phyloP scores from a whole-genome alignment of 2,113 vertebrate genomes.

The Aix galericulata region DNA sequence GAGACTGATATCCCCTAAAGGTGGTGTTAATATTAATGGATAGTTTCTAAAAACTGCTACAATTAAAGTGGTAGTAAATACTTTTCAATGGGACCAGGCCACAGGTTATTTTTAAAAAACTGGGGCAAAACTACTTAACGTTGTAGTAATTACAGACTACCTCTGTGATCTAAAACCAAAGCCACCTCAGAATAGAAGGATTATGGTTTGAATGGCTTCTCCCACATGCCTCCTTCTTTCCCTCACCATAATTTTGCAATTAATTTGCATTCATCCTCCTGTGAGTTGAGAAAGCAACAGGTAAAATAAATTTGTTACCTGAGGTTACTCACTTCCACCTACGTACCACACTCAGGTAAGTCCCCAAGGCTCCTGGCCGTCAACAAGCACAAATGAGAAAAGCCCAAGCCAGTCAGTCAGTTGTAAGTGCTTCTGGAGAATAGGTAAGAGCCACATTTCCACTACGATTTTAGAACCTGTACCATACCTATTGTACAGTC shows the following conservation, averaged over 20 bases:
- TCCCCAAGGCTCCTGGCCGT: not conserved
- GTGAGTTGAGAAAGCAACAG: not conserved
- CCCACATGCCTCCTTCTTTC: not conserved
- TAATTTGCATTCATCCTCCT: not conserved
- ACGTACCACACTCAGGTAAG: not conserved
- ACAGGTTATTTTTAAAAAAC: not conserved
- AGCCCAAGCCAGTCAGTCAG: not conserved
- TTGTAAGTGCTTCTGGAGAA: not conserved
- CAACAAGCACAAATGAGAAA: not conserved
- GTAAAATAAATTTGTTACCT: not conserved
- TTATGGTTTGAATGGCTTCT: not conserved
- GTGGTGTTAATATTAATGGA: not conserved
- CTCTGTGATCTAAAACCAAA: not conserved
- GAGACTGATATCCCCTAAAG: not conserved
- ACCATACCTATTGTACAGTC: not conserved
- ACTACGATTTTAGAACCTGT: not conserved
- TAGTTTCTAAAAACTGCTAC: not conserved
- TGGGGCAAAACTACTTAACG: not conserved
- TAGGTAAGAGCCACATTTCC: not conserved
- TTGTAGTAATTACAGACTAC: not conserved
- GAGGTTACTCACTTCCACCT: not conserved
- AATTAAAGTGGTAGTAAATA: not conserved
- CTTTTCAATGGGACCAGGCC: not conserved
- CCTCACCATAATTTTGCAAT: not conserved
- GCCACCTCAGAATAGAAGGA: not conserved